Percentiles rank a stretch among this genome's conserved stretches.
These are phyloP conservation scores for Pemphigus obesinymphae DNA, from an alignment of 1,140 invertebrate species.

Conservation along the genomic window DNA sequence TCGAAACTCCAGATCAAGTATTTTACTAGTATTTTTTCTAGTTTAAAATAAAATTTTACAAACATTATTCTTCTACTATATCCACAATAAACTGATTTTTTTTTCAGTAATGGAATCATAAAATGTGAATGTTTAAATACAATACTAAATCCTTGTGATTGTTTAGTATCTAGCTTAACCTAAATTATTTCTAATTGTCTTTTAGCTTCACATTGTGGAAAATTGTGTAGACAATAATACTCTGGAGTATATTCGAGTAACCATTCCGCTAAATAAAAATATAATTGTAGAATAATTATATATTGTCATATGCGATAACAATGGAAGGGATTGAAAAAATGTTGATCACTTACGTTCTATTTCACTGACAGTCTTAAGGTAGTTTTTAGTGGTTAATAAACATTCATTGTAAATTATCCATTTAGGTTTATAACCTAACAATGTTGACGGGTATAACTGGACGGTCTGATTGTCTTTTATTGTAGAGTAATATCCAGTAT, in stretches of 20 bases:
- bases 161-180: slow-evolving; percentile 75
- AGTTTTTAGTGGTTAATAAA: slow-evolving; percentile 98
- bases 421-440: slow-evolving; percentile 97
- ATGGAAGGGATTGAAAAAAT: neutral
- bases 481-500: slow-evolving; percentile 94
- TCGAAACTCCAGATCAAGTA: too few species aligned
- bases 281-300: too few species aligned
- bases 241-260: slow-evolving; percentile 91
- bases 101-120: slow-evolving; percentile 4
- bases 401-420: slow-evolving; percentile 99
- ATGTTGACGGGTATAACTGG: slow-evolving; percentile 96
- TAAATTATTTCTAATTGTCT: slow-evolving; percentile 83
- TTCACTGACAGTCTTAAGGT: slow-evolving; percentile 97
- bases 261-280: slow-evolving; percentile 74
- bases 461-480: slow-evolving; percentile 99
- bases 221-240: slow-evolving; percentile 97
- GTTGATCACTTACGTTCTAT: slow-evolving; percentile 94
- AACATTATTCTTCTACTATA: too few species aligned
- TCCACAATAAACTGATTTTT: neutral
- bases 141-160: slow-evolving; percentile 71
- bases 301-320: too few species aligned
- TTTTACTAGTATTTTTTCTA: too few species aligned
- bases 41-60: too few species aligned
- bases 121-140: neutral
- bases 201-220: slow-evolving; percentile 95